Evolutionary conservation across 2,888 invertebrate species (phyloP).

Genomic region (Ditylenchus weischeri): DNA sequence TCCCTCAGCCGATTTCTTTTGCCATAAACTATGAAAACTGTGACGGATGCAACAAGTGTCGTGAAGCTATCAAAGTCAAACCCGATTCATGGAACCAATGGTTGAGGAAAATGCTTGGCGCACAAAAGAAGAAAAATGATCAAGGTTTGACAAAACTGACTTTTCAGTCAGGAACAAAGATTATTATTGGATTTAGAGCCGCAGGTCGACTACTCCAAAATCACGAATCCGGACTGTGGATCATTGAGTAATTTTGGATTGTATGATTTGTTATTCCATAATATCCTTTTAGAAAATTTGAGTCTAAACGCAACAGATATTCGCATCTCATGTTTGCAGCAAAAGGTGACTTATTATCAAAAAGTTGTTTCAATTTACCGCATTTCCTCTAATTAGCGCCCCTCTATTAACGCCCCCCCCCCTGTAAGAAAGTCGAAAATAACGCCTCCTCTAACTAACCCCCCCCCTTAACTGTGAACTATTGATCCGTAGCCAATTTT

Average conservation of each 20-base stretch:
- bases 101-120: background rate
- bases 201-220: slow-evolving; percentile 5
- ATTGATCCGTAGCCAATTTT: no score
- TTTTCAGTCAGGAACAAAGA: background rate
- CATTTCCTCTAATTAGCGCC: no score
- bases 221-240: slow-evolving; percentile 9
- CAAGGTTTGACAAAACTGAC: background rate
- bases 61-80: background rate
- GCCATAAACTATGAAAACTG: slow-evolving; percentile 45
- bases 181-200: background rate
- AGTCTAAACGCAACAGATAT: slow-evolving; percentile 8
- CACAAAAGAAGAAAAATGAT: background rate
- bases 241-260: background rate
- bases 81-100: background rate
- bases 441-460: no score
- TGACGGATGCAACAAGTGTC: slow-evolving; percentile 47
- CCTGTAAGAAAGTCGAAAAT: no score
- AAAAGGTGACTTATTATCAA: background rate
- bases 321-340: background rate
- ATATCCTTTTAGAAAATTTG: background rate
- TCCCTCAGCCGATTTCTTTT: slow-evolving; percentile 35
- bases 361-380: slow-evolving; percentile 3
- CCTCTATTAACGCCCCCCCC: no score
- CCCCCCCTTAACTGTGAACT: no score
- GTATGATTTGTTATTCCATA: background rate